Evolutionary conservation across 2,888 invertebrate genomes (phyloP).

Genomic region (Machimus rusticus): DNA sequence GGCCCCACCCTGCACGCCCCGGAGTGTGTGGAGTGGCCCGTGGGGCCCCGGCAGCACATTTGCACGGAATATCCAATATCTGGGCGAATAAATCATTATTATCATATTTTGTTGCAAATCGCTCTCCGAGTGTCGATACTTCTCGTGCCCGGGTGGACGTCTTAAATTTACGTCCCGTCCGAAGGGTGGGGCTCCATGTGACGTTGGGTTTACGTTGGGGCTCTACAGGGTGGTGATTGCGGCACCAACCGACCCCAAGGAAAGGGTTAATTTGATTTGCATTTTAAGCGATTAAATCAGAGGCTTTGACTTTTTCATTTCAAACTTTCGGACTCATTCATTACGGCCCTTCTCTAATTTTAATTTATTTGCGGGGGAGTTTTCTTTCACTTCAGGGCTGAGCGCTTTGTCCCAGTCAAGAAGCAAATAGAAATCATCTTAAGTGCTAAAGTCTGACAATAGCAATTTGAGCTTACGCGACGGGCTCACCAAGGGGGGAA

Average conservation of each 20-base stretch:
- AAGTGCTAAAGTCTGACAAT: slow-evolving; percentile 25
- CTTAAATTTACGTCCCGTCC: not conserved
- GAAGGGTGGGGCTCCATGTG: not conserved
- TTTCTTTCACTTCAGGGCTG: slow-evolving; percentile 18
- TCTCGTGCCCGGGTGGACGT: not conserved
- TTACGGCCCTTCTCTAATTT: slow-evolving; percentile 2
- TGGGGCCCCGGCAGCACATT: not conserved
- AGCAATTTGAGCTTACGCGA: not conserved
- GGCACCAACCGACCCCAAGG: not conserved
- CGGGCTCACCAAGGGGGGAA: not conserved
- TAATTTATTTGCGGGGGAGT: slow-evolving; percentile 6
- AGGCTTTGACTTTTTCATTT: slow-evolving; percentile 30
- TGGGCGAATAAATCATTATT: slow-evolving; percentile 47
- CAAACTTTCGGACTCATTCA: slow-evolving; percentile 12
- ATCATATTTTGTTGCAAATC: slow-evolving; percentile 47
- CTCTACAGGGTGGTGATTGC: not conserved
- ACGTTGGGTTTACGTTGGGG: not conserved
- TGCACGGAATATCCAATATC: slow-evolving; percentile 45
- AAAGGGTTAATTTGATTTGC: slow-evolving; percentile 36
- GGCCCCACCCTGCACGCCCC: not conserved
- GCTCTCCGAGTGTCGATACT: slow-evolving; percentile 30
- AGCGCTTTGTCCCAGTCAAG: slow-evolving; percentile 4
- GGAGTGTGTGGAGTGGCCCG: not conserved
- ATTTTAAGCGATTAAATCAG: slow-evolving; percentile 36
- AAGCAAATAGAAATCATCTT: slow-evolving; percentile 21